Evolutionary conservation across 2,113 vertebrate genomes (phyloP).

Genomic region (Phrynosoma platyrhinos): DNA sequence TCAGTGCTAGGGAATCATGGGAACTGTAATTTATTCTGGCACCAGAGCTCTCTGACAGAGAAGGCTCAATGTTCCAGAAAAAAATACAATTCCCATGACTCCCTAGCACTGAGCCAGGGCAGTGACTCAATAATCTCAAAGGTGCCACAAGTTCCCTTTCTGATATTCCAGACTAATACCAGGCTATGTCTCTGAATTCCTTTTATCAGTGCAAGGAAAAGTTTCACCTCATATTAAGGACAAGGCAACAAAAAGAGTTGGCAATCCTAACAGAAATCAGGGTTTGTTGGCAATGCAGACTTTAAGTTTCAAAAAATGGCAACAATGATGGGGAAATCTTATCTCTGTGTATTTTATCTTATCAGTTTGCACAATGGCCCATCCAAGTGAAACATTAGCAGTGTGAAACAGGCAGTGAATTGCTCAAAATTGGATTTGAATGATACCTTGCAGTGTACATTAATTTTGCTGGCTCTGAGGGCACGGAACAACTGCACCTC

Average conservation of each 20-base stretch:
- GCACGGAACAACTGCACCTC: background rate
- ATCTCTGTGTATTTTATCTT: background rate
- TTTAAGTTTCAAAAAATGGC: background rate
- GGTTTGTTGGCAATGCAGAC: background rate
- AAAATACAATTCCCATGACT: too few species aligned
- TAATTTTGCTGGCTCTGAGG: background rate
- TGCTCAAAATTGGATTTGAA: background rate
- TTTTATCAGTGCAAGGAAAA: background rate
- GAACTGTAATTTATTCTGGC: too few species aligned
- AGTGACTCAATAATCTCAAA: too few species aligned
- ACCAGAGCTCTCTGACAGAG: too few species aligned
- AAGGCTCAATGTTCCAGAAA: too few species aligned
- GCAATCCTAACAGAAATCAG: background rate
- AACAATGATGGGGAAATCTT: background rate
- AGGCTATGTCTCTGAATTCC: too few species aligned
- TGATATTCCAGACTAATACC: too few species aligned
- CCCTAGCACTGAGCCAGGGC: too few species aligned
- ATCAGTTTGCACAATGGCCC: background rate
- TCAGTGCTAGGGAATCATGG: too few species aligned
- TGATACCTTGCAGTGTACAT: background rate
- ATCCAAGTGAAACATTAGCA: background rate
- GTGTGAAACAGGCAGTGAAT: background rate
- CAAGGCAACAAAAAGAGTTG: background rate
- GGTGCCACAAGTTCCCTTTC: too few species aligned
- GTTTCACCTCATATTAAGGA: too few species aligned